Evolutionary conservation across 2,888 invertebrate species (phyloP).

Genomic region (Calephelis perditalis): DNA sequence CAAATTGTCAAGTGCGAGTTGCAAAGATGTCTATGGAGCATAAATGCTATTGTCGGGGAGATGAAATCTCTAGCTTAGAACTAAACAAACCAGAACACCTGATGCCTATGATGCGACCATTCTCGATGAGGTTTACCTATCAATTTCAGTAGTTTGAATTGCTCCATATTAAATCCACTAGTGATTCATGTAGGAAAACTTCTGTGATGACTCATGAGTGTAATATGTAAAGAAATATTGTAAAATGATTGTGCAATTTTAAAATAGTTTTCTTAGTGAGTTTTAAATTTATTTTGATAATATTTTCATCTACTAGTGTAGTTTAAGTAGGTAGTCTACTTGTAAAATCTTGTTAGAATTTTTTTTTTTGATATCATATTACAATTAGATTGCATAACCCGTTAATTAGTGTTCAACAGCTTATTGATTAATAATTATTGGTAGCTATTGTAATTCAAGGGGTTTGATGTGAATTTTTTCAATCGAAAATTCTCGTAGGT

Average conservation of each 20-base stretch:
- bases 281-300: too few species aligned
- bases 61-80: conserved; percentile 52
- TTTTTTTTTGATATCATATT: too few species aligned
- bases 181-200: conserved; percentile 7
- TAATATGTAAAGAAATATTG: background rate
- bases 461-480: too few species aligned
- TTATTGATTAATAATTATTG: too few species aligned
- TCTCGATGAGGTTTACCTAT: conserved; percentile 59
- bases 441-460: too few species aligned
- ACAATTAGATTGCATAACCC: too few species aligned
- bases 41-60: conserved; percentile 63
- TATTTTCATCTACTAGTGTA: too few species aligned
- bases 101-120: conserved; percentile 72
- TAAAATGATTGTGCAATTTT: conserved; percentile 13
- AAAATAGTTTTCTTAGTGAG: too few species aligned
- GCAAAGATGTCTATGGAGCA: conserved; percentile 59
- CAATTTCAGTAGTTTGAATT: background rate
- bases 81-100: conserved; percentile 60
- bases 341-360: too few species aligned
- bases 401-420: too few species aligned
- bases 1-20: conserved; percentile 28
- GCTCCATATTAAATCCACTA: conserved; percentile 2
- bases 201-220: conserved; percentile 1
- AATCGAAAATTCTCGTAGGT: too few species aligned
- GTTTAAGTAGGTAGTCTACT: too few species aligned